Conservation (phyloP, 2,113 vertebrate species). For the Strix aluco region DNA sequence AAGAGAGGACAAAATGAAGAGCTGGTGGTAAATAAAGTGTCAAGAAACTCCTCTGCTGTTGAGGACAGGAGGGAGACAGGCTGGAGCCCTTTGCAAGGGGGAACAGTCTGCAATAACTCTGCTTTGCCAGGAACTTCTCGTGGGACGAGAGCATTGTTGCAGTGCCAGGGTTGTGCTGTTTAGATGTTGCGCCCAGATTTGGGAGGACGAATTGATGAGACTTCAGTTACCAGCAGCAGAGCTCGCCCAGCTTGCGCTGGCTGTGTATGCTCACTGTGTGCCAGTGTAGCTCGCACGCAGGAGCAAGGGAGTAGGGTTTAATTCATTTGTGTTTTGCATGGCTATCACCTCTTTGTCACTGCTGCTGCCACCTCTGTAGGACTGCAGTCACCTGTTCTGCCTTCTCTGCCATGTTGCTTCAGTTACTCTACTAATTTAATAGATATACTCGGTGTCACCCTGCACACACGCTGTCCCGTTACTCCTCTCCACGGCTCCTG, state of each 20-base stretch:
- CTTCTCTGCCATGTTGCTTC: neutral
- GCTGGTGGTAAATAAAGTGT: neutral
- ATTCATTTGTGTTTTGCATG: neutral
- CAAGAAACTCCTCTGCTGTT: neutral
- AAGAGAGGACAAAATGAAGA: neutral
- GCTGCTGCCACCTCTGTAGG: neutral
- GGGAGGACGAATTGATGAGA: neutral
- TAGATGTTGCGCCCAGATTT: neutral
- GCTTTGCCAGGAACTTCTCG: neutral
- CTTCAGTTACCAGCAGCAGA: too few species aligned
- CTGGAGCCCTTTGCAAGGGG: neutral
- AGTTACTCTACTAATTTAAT: neutral
- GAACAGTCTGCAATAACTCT: neutral
- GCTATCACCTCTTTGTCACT: neutral
- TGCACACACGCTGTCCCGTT: fast-evolving
- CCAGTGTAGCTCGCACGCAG: neutral
- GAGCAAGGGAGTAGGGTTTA: neutral
- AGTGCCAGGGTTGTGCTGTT: neutral
- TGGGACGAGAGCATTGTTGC: neutral
- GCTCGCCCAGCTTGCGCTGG: fast-evolving
- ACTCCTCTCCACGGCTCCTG: neutral
- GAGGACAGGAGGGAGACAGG: neutral
- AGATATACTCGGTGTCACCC: fast-evolving
- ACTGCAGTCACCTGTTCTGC: neutral
- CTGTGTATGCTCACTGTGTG: neutral